Evolutionary conservation across 2,113 vertebrate genomes (phyloP), one percentile per base, ranked within the genome.

Genomic region (Desmodus rotundus): DNA sequence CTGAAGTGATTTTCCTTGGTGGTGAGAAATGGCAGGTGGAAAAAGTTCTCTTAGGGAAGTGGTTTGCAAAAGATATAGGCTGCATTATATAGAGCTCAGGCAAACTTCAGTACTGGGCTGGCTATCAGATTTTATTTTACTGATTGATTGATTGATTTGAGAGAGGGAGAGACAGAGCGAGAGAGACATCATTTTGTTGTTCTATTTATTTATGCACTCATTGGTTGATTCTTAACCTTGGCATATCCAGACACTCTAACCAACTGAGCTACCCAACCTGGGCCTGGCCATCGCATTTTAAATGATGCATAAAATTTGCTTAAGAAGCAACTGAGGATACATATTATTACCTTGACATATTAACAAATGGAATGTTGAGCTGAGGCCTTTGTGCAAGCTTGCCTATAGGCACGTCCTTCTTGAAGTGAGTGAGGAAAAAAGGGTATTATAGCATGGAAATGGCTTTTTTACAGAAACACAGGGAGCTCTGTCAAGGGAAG

Each of bases 221-320:
- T 7, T 54, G 54, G 54, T 54, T 54, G 54, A 20, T 54, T 54
- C 54, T 54, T 54, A 63, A 31, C 58, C 26, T 63, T 28, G 12
- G 26, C 11, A 13, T 63, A 31, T 63, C 12, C 58, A 63, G 58
- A 63, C 26, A 63, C 58, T 63, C 58, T 31, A 63, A 31, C 10
- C 26, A 63, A 31, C 26, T 63, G 26, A 63, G 28, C 24, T 31
- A 13, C 26, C 26, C 56, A 58, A 5, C 24, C 58, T 31, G 26
- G 58, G 26, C 26, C 36, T 50, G 50, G 28, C 33, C 10, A 41
- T 94, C 14, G 41, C 26, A 91, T 81, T 94, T 84, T 81, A 76
- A 85, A 72, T 91, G 67, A 84, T 56, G 43, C 63, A 45, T 91
- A 56, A 91, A 80, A 56, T 86, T 82, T 93, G 45, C 58, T 88